Evolutionary conservation across 2,797 vertebrate species (phyloP).

Genomic region (Tenualosa ilisha): DNA sequence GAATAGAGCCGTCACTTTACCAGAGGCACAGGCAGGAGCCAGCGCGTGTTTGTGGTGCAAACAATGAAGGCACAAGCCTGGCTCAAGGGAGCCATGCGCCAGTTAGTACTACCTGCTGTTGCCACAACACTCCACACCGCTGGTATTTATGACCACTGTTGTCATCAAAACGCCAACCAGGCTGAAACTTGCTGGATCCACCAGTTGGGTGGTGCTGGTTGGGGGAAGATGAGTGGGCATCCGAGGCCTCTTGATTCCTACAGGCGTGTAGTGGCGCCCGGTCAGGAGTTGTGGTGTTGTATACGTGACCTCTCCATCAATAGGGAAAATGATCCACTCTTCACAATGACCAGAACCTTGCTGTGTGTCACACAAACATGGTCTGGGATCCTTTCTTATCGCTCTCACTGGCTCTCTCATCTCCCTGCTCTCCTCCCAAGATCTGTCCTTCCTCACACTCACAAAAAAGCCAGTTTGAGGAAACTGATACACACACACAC

Average conservation of each 20-base stretch:
- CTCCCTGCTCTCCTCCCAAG: neutral
- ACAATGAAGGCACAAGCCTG: conserved; percentile 13
- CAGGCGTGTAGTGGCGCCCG: conserved; percentile 18
- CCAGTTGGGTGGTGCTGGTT: neutral
- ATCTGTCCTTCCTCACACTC: neutral
- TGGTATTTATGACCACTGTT: conserved; percentile 31
- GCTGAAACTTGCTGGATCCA: neutral
- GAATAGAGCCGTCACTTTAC: neutral
- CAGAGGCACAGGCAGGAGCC: neutral
- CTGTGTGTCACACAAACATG: conserved; percentile 58
- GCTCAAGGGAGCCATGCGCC: neutral
- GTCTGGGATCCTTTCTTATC: conserved; percentile 44
- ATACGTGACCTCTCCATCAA: neutral
- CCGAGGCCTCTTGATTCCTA: neutral
- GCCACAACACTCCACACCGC: conserved; percentile 7
- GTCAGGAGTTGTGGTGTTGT: conserved; percentile 5
- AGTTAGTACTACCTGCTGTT: neutral
- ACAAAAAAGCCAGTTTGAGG: conserved; percentile 34
- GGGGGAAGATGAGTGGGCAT: neutral
- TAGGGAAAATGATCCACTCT: conserved; percentile 60
- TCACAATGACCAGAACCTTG: conserved; percentile 28
- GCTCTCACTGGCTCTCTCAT: neutral
- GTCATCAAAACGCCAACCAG: neutral
- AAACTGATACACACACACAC: neutral
- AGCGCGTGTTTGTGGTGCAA: conserved; percentile 27